Evolutionary conservation across 2,888 invertebrate genomes (phyloP), one percentile per base, ranked within the genome.

Genomic region (Pollenia labialis): DNA sequence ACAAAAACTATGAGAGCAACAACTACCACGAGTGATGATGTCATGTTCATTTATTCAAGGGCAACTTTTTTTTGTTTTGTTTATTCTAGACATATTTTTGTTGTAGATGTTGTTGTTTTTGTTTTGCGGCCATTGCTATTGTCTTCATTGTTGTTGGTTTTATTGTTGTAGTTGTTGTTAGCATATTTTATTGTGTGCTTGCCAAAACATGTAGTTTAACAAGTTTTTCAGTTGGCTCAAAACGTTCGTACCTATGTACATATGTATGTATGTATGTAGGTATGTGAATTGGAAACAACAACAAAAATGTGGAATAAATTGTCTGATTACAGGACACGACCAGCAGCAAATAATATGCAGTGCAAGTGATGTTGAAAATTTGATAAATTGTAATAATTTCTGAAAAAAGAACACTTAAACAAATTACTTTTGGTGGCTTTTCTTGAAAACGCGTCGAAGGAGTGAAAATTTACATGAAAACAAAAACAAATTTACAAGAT

Each of bases 41-140:
- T 87, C 87, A 87, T 87, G 87, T 84, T 81, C 81, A 84, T 77
- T 87, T 62, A 87, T 84, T 87, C 87, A 87, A 87, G 87, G 87
- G 81, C 84, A 84, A 74, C 74, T 44, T 56, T 81, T 76, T 86
- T 75, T 64, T 77, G n/a, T n/a, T 76, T 72, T 42, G 54, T 87
- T 81, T 60, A 77, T 68, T 87, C 76, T 84, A 84, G 72, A 84
- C 72, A 77, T 72, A 81, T 68, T 77, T 60, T 60, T 56, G 52
- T 50, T 69, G n/a, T 69, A 60, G 58, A 44, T 60, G 16, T 46
- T 50, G 50, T 32, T 32, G 44, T 52, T 68, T 12, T 66, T 76
- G 69, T 23, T 68, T 48, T 68, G 50, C 52, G 18, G 71, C 62
- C 54, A 71, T 40, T 54, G 12, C 16, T n/a, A 40, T 40, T 71